A percentile compares a stretch with the other conserved stretches of the same genome.
Conservation (phyloP, 2,113 vertebrate genomes). For the Aptenodytes forsteri region DNA sequence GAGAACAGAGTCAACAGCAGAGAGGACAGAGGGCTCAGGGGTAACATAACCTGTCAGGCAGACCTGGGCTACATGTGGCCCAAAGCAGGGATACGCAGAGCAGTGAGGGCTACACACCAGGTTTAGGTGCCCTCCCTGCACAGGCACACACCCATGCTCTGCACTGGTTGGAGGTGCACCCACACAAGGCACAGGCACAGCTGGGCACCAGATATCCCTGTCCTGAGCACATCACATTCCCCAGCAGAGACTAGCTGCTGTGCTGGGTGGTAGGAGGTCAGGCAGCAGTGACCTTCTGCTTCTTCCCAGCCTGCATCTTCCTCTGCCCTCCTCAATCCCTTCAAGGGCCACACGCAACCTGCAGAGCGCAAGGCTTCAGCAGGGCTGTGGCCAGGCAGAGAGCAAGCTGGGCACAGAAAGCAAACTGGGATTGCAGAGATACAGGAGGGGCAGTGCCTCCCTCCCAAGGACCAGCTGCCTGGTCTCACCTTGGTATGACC, state of each 20-base stretch:
- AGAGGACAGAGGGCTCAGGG: neutral
- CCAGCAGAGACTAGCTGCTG: neutral
- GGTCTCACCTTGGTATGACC: constrained; percentile 81
- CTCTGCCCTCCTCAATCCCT: neutral
- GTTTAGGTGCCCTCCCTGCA: neutral
- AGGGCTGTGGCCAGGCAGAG: neutral
- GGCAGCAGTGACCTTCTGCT: neutral
- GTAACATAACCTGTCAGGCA: neutral
- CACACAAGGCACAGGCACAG: neutral
- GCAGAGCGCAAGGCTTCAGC: neutral
- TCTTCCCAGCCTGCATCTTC: neutral
- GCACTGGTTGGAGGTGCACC: neutral
- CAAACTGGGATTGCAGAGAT: neutral
- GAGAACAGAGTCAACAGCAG: neutral
- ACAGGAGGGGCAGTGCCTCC: neutral
- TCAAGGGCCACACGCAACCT: neutral
- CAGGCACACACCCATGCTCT: rapidly evolving
- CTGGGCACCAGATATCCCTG: neutral
- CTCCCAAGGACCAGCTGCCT: neutral
- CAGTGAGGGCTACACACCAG: neutral
- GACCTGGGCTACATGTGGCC: rapidly evolving
- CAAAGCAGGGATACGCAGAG: neutral
- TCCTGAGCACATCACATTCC: neutral
- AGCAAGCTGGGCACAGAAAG: neutral
- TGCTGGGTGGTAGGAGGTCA: neutral